Base-by-base conservation (phyloP, 2,888 invertebrate species). In the Oscheius sp. region DNA sequence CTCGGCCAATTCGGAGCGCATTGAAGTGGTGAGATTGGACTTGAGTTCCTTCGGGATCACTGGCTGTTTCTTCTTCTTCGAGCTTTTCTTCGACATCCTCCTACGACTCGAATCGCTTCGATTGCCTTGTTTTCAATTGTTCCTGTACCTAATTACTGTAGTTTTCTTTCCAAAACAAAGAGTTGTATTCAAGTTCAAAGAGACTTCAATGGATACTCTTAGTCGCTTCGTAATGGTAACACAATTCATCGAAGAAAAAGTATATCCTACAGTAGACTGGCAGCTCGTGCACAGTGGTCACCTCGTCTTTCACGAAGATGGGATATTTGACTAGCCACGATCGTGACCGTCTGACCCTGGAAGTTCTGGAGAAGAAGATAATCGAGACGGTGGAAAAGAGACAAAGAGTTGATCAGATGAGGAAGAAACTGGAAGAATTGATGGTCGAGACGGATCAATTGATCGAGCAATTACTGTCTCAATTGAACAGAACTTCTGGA, bases 31-130 rank as follows among this genome's bases (percentile, higher is more conserved):
- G 32, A 63, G 29, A 47, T 32, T 63, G 29, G 33, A 7, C 21
- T 48, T 10, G 13, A 63, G 29, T 47, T 63, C 48, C 10, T n/a
- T 63, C 10, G 48, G 63, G 21, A 63, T 63, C n/a, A 48, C 63
- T 21, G 48, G 63, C 50, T 32, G 48, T 4, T 47, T 47, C 48
- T 63, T 63, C 60, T 11, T 60, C 37, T 33, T 57, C 42, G 42
- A 42, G 29, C 57, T 33, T 21, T 57, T 57, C 57, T 60, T 60
- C 60, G 60, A 60, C 60, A 60, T 60, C 60, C 2, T 35, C 42
- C 7, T 21, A 21, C 21, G 21, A 21, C 21, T 21, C 21, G 21
- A 21, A 21, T 21, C 21, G 21, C 21, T 21, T 21, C 21, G 21
- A 21, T 21, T 21, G 21, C 21, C 21, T 21, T 21, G 21, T 21